Evolutionary conservation across 2,888 invertebrate species (phyloP), one percentile per base, ranked within the genome.

Genomic region (Eurytoma californica): DNA sequence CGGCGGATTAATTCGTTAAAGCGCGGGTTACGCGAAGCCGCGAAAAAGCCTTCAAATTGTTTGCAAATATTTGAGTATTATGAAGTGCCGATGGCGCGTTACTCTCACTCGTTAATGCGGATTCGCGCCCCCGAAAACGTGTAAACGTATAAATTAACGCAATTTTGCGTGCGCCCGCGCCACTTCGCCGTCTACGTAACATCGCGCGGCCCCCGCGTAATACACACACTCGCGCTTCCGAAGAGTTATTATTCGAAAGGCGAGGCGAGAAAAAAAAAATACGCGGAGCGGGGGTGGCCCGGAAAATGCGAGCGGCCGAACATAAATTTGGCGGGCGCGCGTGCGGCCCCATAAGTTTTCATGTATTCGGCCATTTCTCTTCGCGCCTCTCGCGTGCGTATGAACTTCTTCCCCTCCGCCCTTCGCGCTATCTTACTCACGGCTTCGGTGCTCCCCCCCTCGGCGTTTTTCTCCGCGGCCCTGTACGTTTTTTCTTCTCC

Each of bases 51-150:
- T 57, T 13, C n/a, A 60, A 58, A 67, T 77, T 72, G 58, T 72
- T 72, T 24, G 72, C 72, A 77, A 77, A 77, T 77, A 77, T 77
- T 77, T 72, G 72, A 67, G 67, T 28, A 58, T 77, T 61, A 72
- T 24, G 24, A 67, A 67, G 67, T 47, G 57, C 28, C 67, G 55
- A 77, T 67, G 53, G 55, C 51, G 39, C 66, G 39, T 49, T 49
- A 5, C 30, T 7, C 20, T 18, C 68, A 68, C 53, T 68, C 74
- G 60, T 68, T 20, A 66, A 58, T 30, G 20, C 69, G 18, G 16
- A 66, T 18, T 18, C 53, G 30, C 20, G 7, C 61, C 12, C 18
- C 39, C 16, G 39, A 51, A 53, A 67, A 30, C 39, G 28, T 51
- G 51, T 61, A 60, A 61, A 51, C n/a, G 51, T 61, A 61, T 66